phyloP scores from a whole-genome alignment of 2,113 vertebrate species.

The Aythya baeri region DNA sequence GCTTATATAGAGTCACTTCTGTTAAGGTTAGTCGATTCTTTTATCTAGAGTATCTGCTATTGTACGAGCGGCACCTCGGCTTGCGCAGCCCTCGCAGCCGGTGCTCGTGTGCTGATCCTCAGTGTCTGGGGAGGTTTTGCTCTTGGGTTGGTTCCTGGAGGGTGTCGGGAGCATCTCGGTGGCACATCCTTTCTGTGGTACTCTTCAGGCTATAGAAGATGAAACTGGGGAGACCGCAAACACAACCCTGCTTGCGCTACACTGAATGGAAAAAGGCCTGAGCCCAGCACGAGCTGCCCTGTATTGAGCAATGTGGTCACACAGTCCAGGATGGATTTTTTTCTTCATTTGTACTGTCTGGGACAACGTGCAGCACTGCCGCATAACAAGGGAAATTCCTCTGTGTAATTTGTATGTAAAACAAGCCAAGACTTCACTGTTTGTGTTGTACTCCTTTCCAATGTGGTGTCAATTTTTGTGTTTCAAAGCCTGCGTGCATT shows the following conservation, averaged over 20 bases:
- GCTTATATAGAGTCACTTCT: background rate
- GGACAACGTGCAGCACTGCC: background rate
- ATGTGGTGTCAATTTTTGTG: background rate
- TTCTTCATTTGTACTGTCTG: background rate
- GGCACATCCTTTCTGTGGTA: background rate
- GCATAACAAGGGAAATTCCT: background rate
- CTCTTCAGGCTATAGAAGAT: background rate
- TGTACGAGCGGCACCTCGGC: background rate
- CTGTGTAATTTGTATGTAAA: background rate
- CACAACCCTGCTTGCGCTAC: background rate
- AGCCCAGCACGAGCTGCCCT: background rate
- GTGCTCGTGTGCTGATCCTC: rapidly evolving
- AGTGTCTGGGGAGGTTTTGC: background rate
- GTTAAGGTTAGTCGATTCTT: background rate
- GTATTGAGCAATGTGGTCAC: rapidly evolving
- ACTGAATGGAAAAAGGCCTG: background rate
- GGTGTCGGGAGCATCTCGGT: background rate
- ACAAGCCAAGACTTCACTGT: background rate
- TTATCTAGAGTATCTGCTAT: background rate
- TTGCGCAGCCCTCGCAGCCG: background rate
- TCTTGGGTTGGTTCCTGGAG: background rate
- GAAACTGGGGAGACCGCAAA: background rate
- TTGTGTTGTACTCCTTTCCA: background rate
- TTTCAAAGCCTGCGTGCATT: background rate
- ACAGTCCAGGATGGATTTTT: background rate